Conservation (phyloP, 1,140 invertebrate species). For the Drosophila sechellia region DNA sequence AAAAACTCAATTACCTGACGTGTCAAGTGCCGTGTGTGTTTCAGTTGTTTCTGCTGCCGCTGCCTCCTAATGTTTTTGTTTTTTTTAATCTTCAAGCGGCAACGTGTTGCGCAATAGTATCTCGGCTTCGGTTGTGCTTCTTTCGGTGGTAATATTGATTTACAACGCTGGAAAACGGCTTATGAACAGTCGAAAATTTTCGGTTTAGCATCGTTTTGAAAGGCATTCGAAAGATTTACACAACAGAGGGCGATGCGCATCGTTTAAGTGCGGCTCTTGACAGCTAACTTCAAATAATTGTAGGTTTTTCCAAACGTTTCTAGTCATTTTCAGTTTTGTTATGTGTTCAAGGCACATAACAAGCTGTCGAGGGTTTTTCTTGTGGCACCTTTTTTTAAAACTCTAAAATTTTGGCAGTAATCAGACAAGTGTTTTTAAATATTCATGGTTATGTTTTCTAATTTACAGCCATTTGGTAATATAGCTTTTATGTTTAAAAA, state of each 20-base stretch:
- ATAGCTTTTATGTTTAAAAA: too few relatives aligned
- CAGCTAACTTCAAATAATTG: slow-evolving; percentile 22
- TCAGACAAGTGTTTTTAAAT: background rate
- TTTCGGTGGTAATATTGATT: slow-evolving; percentile 37
- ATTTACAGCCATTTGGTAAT: background rate
- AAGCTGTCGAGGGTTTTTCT: background rate
- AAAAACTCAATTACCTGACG: slow-evolving; percentile 56
- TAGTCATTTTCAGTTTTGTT: background rate
- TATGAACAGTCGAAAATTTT: slow-evolving; percentile 30
- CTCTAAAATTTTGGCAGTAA: background rate
- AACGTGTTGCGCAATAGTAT: slow-evolving; percentile 40
- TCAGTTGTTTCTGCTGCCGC: slow-evolving; percentile 34
- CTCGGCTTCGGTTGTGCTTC: slow-evolving; percentile 21
- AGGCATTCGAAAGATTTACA: slow-evolving; percentile 40
- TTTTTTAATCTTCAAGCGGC: slow-evolving; percentile 1
- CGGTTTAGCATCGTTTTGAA: slow-evolving; percentile 33
- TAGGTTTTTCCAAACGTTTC: slow-evolving; percentile 9
- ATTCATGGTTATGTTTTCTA: background rate
- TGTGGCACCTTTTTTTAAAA: background rate
- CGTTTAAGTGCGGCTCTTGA: slow-evolving; percentile 10
- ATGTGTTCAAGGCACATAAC: background rate
- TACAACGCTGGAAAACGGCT: slow-evolving; percentile 42
- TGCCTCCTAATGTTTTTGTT: slow-evolving; percentile 15
- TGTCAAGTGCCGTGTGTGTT: slow-evolving; percentile 47
- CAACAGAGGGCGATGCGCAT: slow-evolving; percentile 23